Base-by-base conservation (phyloP, 2,113 vertebrate genomes). In the Boleophthalmus pectinirostris region DNA sequence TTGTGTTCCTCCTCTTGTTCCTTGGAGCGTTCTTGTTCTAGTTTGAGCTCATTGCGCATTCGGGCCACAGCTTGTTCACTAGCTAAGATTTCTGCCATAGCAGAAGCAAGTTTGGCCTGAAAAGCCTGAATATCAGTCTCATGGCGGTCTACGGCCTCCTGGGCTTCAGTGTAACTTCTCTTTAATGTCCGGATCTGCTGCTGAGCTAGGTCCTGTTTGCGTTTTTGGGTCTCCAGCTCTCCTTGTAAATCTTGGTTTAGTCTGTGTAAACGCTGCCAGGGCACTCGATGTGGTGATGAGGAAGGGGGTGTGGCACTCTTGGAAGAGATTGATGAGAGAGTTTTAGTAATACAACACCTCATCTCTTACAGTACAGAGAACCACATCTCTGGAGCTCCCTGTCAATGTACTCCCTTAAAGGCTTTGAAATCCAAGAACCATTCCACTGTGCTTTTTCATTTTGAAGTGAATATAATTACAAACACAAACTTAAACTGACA, bases 311-410 rank as follows among this genome's bases (percentile, higher is more conserved):
- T 81, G 64, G 89, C 66, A 77, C 92, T 97, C 97, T 99, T 98
- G 94, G 97, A 98, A 89, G 91, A 98, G 94, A 98, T 95, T 88
- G 94, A 96, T 94, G 94, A 96, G 91, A 99, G 90, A 97, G 79
- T 78, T 90, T 91, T 82, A 92, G 98, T 98, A 98, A 95, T 95
- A 94, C 90, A 94, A 93, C 93, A 93, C 90, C 90, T 91, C 81
- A 87, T 68, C 63, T 67, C 88, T 84, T 87, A 87, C 87, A 77
- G 72, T 90, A 93, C 93, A 93, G 94, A 97, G 95, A 94, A 93
- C 95, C 96, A 97, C 95, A 96, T 95, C 96, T 97, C 96, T 86
- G 94, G 92, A 92, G 66, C 29, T 82, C 66, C 78, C 54, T 68
- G 20, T 69, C 25, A 61, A 33, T 64, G 58, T 68, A 74, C 76